These are phyloP conservation scores for Lepas anatifera DNA, from an alignment of 2,888 invertebrate genomes.

Conservation along the genomic window DNA sequence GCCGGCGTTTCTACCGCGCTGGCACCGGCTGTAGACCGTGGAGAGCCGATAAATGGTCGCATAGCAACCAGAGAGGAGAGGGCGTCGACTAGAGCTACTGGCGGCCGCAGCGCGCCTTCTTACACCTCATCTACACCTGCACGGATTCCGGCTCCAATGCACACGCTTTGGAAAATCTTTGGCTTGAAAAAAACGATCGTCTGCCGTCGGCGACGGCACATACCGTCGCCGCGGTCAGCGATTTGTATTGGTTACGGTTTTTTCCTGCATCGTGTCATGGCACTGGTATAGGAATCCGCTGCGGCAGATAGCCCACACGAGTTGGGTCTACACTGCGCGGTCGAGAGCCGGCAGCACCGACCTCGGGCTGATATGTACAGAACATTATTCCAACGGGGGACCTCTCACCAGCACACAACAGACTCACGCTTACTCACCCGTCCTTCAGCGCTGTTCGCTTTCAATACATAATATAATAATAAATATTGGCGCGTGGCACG, in stretches of 20 bases:
- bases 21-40: not conserved
- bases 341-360: not conserved
- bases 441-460: too few species aligned
- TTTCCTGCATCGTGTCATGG: constrained; percentile 3
- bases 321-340: not conserved
- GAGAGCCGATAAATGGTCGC: too few species aligned
- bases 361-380: not conserved
- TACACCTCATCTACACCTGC: too few species aligned
- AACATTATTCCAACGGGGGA: not conserved
- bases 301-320: not conserved
- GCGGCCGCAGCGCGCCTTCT: not conserved
- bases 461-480: constrained; percentile 5
- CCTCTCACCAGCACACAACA: not conserved
- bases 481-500: not conserved
- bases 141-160: not conserved
- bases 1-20: too few species aligned
- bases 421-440: not conserved
- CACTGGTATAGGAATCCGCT: constrained; percentile 2
- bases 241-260: too few species aligned
- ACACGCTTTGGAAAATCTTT: not conserved
- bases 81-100: not conserved
- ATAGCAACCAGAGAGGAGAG: not conserved
- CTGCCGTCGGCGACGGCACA: not conserved
- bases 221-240: too few species aligned
- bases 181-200: not conserved